A percentile compares a stretch with the other conserved stretches of the same genome.
These are phyloP conservation scores for Caenorhabditis wallacei DNA, from an alignment of 2,888 invertebrate genomes.

Conservation along the genomic window DNA sequence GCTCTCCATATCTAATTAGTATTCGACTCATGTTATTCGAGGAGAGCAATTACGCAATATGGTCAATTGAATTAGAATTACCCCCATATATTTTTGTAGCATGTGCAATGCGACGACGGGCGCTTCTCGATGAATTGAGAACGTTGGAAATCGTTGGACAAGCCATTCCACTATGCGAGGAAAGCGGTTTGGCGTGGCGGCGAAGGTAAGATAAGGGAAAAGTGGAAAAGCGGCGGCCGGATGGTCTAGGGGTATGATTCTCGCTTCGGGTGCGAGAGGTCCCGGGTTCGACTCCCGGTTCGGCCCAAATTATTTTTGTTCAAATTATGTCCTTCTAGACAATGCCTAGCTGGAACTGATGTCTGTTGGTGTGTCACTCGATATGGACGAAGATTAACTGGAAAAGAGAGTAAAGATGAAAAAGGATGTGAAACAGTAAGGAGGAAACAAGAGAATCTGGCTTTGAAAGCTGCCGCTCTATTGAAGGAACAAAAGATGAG, in stretches of 20 bases:
- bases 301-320: conserved; percentile 67
- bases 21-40: conserved; percentile 53
- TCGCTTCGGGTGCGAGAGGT: conserved; percentile 83
- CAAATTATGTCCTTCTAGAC: conserved; percentile 59
- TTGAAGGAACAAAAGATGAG: conserved; percentile 44
- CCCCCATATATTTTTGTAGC: conserved; percentile 50
- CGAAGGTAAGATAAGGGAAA: conserved; percentile 42
- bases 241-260: conserved; percentile 83
- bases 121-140: conserved; percentile 61
- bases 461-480: conserved; percentile 57
- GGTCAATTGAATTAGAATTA: conserved; percentile 47
- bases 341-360: conserved; percentile 71
- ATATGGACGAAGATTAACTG: conserved; percentile 57
- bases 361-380: conserved; percentile 70
- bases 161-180: conserved; percentile 69
- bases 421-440: conserved; percentile 64
- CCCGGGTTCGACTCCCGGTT: conserved; percentile 82
- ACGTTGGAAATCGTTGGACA: conserved; percentile 68
- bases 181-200: conserved; percentile 60
- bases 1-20: conserved; percentile 37
- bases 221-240: conserved; percentile 60
- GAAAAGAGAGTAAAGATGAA: conserved; percentile 59
- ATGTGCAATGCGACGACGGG: conserved; percentile 60
- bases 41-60: conserved; percentile 61
- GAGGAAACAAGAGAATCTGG: conserved; percentile 63